These are phyloP conservation scores for Rhinoderma darwinii DNA, from an alignment of 2,113 vertebrate species.

Conservation along the genomic window DNA sequence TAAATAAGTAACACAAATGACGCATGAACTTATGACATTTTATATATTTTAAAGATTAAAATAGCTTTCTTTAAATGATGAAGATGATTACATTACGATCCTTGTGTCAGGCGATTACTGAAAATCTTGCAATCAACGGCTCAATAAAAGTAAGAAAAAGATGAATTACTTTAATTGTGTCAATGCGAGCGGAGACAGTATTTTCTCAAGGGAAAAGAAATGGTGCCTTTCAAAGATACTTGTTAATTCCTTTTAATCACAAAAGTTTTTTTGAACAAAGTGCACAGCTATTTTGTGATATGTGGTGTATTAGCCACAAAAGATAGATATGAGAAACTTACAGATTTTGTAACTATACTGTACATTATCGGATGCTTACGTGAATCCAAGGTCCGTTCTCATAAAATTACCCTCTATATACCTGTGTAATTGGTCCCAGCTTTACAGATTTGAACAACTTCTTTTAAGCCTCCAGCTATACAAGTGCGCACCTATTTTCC, in stretches of 20 bases:
- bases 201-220: background rate
- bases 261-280: background rate
- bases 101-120: background rate
- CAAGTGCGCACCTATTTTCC: background rate
- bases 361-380: background rate
- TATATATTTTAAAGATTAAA: background rate
- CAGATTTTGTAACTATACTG: background rate
- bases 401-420: background rate
- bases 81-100: background rate
- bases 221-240: background rate
- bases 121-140: background rate
- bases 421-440: background rate
- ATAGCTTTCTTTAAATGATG: background rate
- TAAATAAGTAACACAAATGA: background rate
- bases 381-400: background rate
- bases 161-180: slow-evolving; percentile 14
- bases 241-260: slow-evolving; percentile 1
- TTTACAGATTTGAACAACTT: background rate
- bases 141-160: slow-evolving; percentile 27
- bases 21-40: background rate
- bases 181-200: background rate
- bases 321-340: background rate
- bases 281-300: background rate
- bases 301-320: background rate
- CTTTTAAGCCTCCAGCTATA: background rate